phyloP scores from a whole-genome alignment of 2,888 invertebrate genomes.

The Eulithis testata region DNA sequence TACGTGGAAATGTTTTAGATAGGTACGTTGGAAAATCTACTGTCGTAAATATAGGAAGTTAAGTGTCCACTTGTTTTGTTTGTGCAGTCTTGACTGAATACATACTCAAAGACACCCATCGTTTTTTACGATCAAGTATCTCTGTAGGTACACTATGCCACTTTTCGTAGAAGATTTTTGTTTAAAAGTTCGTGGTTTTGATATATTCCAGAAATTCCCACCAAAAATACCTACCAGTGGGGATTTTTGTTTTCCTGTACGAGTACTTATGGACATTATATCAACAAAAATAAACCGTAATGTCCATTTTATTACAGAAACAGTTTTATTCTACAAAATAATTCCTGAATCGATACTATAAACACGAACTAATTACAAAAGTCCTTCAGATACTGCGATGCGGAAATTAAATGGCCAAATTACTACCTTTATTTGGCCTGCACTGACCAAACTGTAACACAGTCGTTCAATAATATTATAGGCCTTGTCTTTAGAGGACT shows the following conservation, averaged over 20 bases:
- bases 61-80: conserved; percentile 11
- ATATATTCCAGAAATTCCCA: too few relatives aligned
- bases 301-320: conserved; percentile 20
- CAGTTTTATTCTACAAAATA: conserved; percentile 24
- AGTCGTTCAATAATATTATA: conserved; percentile 6
- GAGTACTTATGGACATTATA: background rate
- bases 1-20: conserved; percentile 4
- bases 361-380: conserved; percentile 56
- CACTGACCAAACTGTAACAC: conserved; percentile 44
- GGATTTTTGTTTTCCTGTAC: background rate
- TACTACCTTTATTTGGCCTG: conserved; percentile 66
- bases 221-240: too few relatives aligned
- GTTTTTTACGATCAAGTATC: background rate
- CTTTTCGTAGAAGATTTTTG: conserved; percentile 6
- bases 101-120: background rate
- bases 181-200: conserved; percentile 2
- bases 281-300: conserved; percentile 7
- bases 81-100: conserved; percentile 6
- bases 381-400: conserved; percentile 74
- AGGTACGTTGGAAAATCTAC: conserved; percentile 1
- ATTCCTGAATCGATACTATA: conserved; percentile 35
- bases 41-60: conserved; percentile 3
- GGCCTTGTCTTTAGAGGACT: background rate
- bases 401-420: conserved; percentile 76
- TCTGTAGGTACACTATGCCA: conserved; percentile 4